phyloP scores from a whole-genome alignment of 2,888 invertebrate genomes.

The Heteropelma amictum region DNA sequence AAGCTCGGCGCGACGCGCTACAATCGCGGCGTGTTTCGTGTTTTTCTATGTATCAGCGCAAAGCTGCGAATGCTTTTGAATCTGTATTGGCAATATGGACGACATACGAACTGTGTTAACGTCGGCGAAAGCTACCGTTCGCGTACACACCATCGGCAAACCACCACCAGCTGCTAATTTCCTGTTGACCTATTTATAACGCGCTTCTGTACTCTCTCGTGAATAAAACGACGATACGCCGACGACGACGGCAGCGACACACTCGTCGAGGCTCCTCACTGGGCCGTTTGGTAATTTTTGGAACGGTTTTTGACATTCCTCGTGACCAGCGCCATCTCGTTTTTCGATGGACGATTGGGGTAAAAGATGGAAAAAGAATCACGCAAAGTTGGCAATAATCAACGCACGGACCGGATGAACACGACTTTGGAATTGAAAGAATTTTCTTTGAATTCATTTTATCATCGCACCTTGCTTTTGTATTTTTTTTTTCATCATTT shows the following conservation, averaged over 20 bases:
- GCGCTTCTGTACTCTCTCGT: constrained; percentile 38
- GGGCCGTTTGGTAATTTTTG: constrained; percentile 53
- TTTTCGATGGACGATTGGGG: neutral
- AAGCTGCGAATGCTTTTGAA: constrained; percentile 26
- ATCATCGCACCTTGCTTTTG: too few species aligned
- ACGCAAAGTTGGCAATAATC: neutral
- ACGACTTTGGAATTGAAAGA: neutral
- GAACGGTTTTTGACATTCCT: constrained; percentile 44
- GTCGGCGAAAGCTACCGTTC: constrained; percentile 30
- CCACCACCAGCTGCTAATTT: constrained; percentile 65
- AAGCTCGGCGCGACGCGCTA: neutral
- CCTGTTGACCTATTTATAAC: constrained; percentile 74
- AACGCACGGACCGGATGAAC: neutral
- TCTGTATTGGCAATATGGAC: neutral
- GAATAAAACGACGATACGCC: neutral
- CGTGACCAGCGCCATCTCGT: too few species aligned
- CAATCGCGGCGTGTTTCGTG: neutral
- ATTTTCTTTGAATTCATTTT: neutral
- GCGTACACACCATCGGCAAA: constrained; percentile 33
- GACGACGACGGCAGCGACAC: constrained; percentile 49
- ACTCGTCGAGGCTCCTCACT: constrained; percentile 65
- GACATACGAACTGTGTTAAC: constrained; percentile 2
- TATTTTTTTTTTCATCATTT: too few species aligned
- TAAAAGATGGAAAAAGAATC: neutral
- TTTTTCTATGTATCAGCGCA: constrained; percentile 1